Conservation (phyloP, 2,888 invertebrate species). For the Idaea biselata region DNA sequence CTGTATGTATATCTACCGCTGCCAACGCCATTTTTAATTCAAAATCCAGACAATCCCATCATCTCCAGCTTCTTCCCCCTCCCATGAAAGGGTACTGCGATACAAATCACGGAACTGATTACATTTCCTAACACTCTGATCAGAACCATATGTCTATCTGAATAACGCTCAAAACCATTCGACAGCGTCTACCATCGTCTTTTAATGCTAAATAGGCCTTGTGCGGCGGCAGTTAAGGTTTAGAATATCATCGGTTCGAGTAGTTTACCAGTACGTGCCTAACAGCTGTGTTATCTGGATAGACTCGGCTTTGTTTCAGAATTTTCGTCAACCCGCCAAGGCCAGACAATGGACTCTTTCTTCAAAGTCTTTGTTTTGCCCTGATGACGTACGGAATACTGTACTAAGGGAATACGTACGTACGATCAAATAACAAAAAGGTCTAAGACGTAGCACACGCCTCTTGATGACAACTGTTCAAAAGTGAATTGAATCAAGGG, state of each 20-base stretch:
- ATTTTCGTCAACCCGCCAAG: slow-evolving; percentile 49
- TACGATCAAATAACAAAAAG: too few species aligned
- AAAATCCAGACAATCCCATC: slow-evolving; percentile 54
- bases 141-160: neutral
- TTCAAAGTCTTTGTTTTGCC: neutral
- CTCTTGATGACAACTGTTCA: too few species aligned
- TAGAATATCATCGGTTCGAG: slow-evolving; percentile 13
- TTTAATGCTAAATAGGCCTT: neutral
- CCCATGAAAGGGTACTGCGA: slow-evolving; percentile 29
- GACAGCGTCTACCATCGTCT: neutral
- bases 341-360: slow-evolving; percentile 41
- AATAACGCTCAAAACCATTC: slow-evolving; percentile 12
- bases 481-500: too few species aligned
- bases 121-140: slow-evolving; percentile 6
- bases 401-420: neutral
- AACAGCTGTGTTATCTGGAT: slow-evolving; percentile 66
- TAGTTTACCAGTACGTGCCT: slow-evolving; percentile 46
- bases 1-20: neutral
- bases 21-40: slow-evolving; percentile 44
- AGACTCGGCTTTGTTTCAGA: slow-evolving; percentile 53
- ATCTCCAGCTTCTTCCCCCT: slow-evolving; percentile 32
- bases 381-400: neutral
- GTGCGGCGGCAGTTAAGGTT: slow-evolving; percentile 14
- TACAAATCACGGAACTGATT: slow-evolving; percentile 9
- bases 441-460: too few species aligned